Conservation (phyloP, 2,888 invertebrate species). For the Baccha elongata region DNA sequence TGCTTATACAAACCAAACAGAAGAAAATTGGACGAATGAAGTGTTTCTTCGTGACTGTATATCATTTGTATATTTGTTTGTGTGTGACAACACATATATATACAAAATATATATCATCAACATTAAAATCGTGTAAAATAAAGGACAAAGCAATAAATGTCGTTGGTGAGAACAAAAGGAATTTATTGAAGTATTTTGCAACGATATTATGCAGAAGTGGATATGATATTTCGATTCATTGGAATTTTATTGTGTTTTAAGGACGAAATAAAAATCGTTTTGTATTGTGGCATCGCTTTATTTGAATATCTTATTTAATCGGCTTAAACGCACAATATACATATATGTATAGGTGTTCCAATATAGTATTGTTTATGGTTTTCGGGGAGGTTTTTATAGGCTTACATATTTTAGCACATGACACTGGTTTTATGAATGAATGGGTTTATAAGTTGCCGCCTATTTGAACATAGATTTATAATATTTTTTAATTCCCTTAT, state of each 20-base stretch:
- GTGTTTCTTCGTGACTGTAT: slow-evolving; percentile 41
- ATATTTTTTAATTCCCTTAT: not conserved
- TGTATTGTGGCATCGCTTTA: slow-evolving; percentile 26
- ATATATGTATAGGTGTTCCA: too few relatives aligned
- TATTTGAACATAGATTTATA: slow-evolving; percentile 1
- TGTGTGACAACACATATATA: slow-evolving; percentile 11
- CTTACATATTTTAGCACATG: slow-evolving; percentile 42
- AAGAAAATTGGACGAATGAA: slow-evolving; percentile 8
- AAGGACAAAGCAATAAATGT: slow-evolving; percentile 66
- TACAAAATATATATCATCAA: not conserved
- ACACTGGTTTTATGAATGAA: slow-evolving; percentile 19
- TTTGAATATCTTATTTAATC: slow-evolving; percentile 47
- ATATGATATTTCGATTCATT: slow-evolving; percentile 43
- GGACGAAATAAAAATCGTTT: slow-evolving; percentile 31
- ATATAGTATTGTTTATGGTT: not conserved
- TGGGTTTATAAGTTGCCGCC: too few relatives aligned
- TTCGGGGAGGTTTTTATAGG: not conserved
- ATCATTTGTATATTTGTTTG: not conserved
- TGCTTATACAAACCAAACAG: not conserved
- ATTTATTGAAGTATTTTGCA: slow-evolving; percentile 69
- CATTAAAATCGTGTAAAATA: slow-evolving; percentile 62
- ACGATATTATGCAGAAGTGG: slow-evolving; percentile 27
- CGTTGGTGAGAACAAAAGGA: slow-evolving; percentile 53
- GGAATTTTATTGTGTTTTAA: slow-evolving; percentile 31
- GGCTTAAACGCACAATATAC: slow-evolving; percentile 11